phyloP scores from a whole-genome alignment of 2,113 vertebrate genomes.

The Hypanus sabinus region DNA sequence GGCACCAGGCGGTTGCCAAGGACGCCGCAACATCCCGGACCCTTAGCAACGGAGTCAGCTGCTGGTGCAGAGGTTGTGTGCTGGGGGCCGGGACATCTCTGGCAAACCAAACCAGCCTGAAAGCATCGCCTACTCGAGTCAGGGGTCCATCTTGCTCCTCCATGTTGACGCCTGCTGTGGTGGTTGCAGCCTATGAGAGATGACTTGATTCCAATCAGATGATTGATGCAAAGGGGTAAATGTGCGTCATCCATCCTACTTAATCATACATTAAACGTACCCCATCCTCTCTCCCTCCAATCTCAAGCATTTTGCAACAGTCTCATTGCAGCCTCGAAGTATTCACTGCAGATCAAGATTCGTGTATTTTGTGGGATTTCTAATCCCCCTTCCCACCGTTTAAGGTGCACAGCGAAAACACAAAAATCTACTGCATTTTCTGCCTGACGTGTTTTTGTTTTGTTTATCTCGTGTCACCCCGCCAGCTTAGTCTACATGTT shows the following conservation, averaged over 20 bases:
- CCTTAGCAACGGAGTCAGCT: conserved; percentile 20
- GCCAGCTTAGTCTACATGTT: not conserved
- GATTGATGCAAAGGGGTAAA: not conserved
- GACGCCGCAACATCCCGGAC: conserved; percentile 30
- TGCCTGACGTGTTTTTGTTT: not conserved
- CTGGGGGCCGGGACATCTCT: not conserved
- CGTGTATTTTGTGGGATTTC: too few species aligned
- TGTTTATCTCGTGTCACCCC: not conserved
- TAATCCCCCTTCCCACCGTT: too few species aligned
- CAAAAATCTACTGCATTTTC: too few species aligned
- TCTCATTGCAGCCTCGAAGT: too few species aligned
- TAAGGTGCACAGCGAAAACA: too few species aligned
- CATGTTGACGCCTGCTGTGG: conserved; percentile 16
- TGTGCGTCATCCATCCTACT: not conserved
- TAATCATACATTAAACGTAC: not conserved
- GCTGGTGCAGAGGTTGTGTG: not conserved
- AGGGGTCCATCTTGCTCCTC: conserved; percentile 4
- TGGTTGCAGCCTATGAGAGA: conserved; percentile 12
- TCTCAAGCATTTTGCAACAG: too few species aligned
- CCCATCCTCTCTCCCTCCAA: not conserved
- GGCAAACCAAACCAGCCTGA: not conserved
- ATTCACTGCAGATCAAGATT: too few species aligned
- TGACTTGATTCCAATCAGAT: conserved; percentile 3
- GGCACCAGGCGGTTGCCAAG: not conserved
- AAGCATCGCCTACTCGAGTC: not conserved